Evolutionary conservation across 2,888 invertebrate species (phyloP), one percentile per base, ranked within the genome.

Genomic region (Dryobotodes eremita): DNA sequence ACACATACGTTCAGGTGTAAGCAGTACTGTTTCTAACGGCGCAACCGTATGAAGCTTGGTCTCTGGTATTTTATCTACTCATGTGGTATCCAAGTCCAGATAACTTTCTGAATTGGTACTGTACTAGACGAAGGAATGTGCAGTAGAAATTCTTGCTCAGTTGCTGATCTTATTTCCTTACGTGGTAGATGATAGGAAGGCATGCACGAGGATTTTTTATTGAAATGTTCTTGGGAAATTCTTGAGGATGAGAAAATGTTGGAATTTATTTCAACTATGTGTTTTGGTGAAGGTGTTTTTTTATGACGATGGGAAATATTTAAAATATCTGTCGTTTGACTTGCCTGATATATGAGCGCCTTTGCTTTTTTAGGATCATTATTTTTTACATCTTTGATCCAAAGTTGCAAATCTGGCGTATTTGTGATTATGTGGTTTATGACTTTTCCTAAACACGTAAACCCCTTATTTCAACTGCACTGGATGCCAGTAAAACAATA

Each of bases 91-190:
- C 53, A 78, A 65, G 70, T 53, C 46, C 23, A 75, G 82, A 85
- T 85, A 64, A 74, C 85, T 79, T 76, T 85, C 83, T 85, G 74
- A 62, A 79, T 79, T 83, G 50, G 65, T 74, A 83, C 86, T 76
- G 42, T 72, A 86, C 55, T 76, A 76, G 83, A 76, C 64, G 2
- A 74, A 79, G 79, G 71, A 86, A 85, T 69, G 75, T 69, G 65
- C 53, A 42, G 46, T 79, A 85, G 74, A 74, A 76, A 79, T 82
- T 79, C 76, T 76, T 71, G 79, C 59, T 26, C 31, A 50, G 20
- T 26, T 74, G 26, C 50, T 74, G 83, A 79, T 86, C 65, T 80
- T 74, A 83, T 83, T 85, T 69, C 82, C 82, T 85, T 74, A 61
- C 8, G 15, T 23, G 61, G 83, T 62, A 50, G 57, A 36, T 62